phyloP scores from a whole-genome alignment of 2,888 invertebrate species.

The Sinohyriopsis cumingii region DNA sequence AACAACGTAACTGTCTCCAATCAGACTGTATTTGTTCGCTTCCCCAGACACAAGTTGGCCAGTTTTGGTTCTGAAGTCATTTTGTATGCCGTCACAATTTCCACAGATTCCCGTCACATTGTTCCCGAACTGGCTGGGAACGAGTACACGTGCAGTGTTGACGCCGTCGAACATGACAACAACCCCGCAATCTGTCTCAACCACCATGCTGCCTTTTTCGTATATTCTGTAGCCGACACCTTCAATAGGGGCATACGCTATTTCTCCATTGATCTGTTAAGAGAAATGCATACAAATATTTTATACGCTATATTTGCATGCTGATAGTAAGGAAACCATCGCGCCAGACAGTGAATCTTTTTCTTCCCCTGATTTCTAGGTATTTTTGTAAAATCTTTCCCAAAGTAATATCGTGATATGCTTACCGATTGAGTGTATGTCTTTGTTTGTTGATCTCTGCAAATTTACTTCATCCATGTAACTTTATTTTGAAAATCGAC shows the following conservation, averaged over 20 bases:
- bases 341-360: too few species aligned
- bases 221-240: slow-evolving; percentile 1
- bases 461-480: too few species aligned
- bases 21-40: slow-evolving; percentile 14
- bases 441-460: too few species aligned
- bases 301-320: too few species aligned
- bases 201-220: too few species aligned
- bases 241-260: slow-evolving; percentile 14
- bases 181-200: slow-evolving; percentile 20
- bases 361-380: too few species aligned
- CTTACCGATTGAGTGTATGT: too few species aligned
- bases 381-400: too few species aligned
- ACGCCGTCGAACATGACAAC: slow-evolving; percentile 18
- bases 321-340: too few species aligned
- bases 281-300: not conserved
- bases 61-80: slow-evolving; percentile 30
- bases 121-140: slow-evolving; percentile 9
- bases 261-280: slow-evolving; percentile 17
- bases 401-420: too few species aligned
- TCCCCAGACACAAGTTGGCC: slow-evolving; percentile 15
- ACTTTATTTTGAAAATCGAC: too few species aligned
- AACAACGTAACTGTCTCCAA: slow-evolving; percentile 20
- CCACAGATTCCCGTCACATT: slow-evolving; percentile 46
- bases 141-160: slow-evolving; percentile 10
- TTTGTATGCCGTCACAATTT: slow-evolving; percentile 43